Base-by-base conservation (phyloP, 1,140 invertebrate species). In the Lucilia cuprina region DNA sequence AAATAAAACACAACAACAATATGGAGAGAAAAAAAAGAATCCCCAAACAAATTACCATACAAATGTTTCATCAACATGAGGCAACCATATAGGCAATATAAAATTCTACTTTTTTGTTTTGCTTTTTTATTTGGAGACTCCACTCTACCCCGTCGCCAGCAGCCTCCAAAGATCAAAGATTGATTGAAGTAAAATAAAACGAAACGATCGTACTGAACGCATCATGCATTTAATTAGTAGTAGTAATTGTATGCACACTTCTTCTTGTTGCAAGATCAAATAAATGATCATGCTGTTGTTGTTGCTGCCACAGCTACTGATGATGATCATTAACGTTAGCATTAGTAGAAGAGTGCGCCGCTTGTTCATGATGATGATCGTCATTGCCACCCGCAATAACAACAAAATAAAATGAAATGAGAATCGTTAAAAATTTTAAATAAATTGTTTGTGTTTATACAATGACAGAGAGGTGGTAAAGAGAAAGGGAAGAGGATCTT, bases 21-120 rank as follows among this genome's bases (percentile, higher is more conserved):
- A 60, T n/a, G 2, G 7, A 60, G 55, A 60, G 55, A 60, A 60
- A 17, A n/a, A 60, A 17, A 60, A 60, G 14, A n/a, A 60, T 70
- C n/a, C 65, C 5, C 21, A 80, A 50, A 80, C 77, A 80, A 80
- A 80, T 80, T 80, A 80, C 77, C 41, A 80, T 80, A 49, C 77
- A 80, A 80, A 80, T 80, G 77, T 49, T 21, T 47, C 77, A 49
- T 47, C 77, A 80, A 21, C 77, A 49, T 49, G n/a, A 70, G 65
- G 41, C 75, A 78, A 50, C 41, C 47, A 50, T 70, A 12, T 70
- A 70, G n/a, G n/a, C 65, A 70, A 21, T 70, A 21, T 70, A 70
- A 21, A 10, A 70, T 9, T 9, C 14, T 17, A 21, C 21, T 10
- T 21, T 70, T 7, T n/a, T n/a, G n/a, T n/a, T 41, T 41, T 41